Percentiles rank a stretch among this genome's conserved stretches.
phyloP scores from a whole-genome alignment of 1,140 invertebrate genomes.

The Eumeta japonica region DNA sequence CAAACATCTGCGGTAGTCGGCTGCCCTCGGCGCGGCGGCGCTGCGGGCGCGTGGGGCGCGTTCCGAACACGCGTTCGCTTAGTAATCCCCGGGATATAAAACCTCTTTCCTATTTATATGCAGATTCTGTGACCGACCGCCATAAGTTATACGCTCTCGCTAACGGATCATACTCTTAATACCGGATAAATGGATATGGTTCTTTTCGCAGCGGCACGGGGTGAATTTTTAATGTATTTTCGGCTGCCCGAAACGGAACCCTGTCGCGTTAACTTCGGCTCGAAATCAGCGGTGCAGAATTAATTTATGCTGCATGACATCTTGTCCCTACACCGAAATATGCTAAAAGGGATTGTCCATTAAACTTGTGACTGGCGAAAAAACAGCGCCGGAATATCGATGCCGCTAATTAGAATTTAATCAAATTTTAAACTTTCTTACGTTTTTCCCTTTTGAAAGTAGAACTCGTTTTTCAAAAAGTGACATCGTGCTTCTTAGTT shows the following conservation, averaged over 20 bases:
- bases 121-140: conserved; percentile 44
- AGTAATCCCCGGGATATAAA: conserved; percentile 29
- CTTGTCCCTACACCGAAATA: conserved; percentile 42
- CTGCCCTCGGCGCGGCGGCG: too few relatives aligned
- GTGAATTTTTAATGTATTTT: conserved; percentile 24
- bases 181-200: conserved; percentile 45
- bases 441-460: conserved; percentile 9
- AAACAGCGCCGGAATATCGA: not conserved
- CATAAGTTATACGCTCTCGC: conserved; percentile 49
- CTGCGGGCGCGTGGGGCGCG: too few relatives aligned
- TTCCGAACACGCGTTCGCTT: too few relatives aligned
- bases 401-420: conserved; percentile 5
- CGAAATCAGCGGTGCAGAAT: conserved; percentile 34
- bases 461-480: too few relatives aligned
- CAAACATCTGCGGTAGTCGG: too few relatives aligned
- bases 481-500: too few relatives aligned
- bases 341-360: conserved; percentile 24
- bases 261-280: conserved; percentile 21
- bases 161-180: conserved; percentile 47
- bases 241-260: conserved; percentile 24
- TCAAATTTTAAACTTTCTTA: conserved; percentile 14
- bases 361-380: conserved; percentile 13
- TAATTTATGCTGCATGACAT: conserved; percentile 41
- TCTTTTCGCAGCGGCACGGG: conserved; percentile 16
- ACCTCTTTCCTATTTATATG: conserved; percentile 52